Conservation (phyloP, 2,113 vertebrate genomes). For the Periophthalmodon schlosseri region DNA sequence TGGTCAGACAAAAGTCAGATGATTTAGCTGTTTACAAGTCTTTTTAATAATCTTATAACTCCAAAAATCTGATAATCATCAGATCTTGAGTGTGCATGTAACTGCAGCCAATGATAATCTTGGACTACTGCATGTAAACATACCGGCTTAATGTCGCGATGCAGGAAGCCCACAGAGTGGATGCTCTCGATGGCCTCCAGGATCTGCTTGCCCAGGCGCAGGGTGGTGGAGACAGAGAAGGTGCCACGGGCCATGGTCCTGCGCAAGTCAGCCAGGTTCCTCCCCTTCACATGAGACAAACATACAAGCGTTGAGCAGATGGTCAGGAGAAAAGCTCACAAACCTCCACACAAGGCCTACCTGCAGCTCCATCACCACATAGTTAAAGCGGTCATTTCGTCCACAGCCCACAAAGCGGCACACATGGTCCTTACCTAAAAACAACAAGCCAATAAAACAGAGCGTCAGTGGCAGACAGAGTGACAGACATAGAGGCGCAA, state of each 20-base stretch:
- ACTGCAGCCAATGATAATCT: neutral
- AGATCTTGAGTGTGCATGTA: too few species aligned
- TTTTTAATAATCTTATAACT: too few species aligned
- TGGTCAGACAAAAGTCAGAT: too few species aligned
- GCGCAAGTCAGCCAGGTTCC: slow-evolving; percentile 94
- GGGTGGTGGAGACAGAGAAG: slow-evolving; percentile 90
- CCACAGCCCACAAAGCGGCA: slow-evolving; percentile 98
- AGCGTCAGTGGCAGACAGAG: too few species aligned
- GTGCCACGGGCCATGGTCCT: slow-evolving; percentile 89
- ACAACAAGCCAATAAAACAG: neutral
- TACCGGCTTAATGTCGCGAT: slow-evolving; percentile 98
- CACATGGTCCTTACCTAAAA: slow-evolving; percentile 93
- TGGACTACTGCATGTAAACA: slow-evolving; percentile 36
- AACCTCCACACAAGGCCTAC: slow-evolving; percentile 59
- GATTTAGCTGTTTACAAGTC: too few species aligned
- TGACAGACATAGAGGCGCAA: too few species aligned
- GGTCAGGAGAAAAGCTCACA: neutral
- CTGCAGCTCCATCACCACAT: slow-evolving; percentile 99
- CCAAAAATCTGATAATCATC: too few species aligned
- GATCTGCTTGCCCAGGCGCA: slow-evolving; percentile 93
- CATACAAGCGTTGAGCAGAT: neutral
- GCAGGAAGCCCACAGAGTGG: slow-evolving; percentile 96
- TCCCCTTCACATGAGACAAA: slow-evolving; percentile 79
- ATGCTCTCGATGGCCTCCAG: slow-evolving; percentile 97
- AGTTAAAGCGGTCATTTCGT: slow-evolving; percentile 97